phyloP scores from a whole-genome alignment of 37 sponge, comb jelly and placozoan genomes.

The Agelas oroides region DNA sequence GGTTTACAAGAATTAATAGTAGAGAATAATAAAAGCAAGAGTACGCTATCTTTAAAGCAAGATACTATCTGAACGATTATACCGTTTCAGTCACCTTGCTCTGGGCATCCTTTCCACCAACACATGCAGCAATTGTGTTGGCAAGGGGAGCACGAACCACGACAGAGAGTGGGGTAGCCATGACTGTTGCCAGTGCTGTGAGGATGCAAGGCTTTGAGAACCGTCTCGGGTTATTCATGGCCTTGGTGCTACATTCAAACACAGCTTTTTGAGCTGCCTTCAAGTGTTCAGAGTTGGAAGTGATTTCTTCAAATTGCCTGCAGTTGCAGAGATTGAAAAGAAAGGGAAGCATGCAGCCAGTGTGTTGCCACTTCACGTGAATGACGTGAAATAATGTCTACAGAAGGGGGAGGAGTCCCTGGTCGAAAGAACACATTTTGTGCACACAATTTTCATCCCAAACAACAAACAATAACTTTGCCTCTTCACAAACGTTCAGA shows the following conservation, averaged over 20 bases:
- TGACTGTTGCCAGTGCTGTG: conserved; percentile 52
- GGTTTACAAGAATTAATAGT: too few relatives aligned
- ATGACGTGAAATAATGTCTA: not conserved
- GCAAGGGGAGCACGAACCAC: conserved; percentile 24
- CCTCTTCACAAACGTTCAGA: too few relatives aligned
- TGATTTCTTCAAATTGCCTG: conserved; percentile 38
- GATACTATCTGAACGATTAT: too few relatives aligned
- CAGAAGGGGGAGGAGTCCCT: not conserved
- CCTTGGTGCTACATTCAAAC: conserved; percentile 24
- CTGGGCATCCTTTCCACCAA: conserved; percentile 48
- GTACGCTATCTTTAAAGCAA: too few relatives aligned
- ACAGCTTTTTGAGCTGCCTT: conserved; percentile 43
- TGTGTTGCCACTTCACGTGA: too few relatives aligned
- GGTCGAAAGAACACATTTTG: too few relatives aligned
- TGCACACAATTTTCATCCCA: too few relatives aligned
- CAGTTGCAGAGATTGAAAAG: too few relatives aligned
- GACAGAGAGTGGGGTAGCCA: conserved; percentile 53
- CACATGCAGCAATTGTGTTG: conserved; percentile 55
- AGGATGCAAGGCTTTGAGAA: conserved; percentile 41
- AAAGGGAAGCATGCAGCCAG: too few relatives aligned
- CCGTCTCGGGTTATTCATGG: conserved; percentile 50
- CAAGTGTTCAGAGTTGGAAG: conserved; percentile 32
- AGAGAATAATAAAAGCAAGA: too few relatives aligned
- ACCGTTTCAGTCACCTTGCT: conserved; percentile 21
- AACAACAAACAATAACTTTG: too few relatives aligned